Conservation (phyloP, 2,113 vertebrate genomes). For the Mastomys natalensis region DNA sequence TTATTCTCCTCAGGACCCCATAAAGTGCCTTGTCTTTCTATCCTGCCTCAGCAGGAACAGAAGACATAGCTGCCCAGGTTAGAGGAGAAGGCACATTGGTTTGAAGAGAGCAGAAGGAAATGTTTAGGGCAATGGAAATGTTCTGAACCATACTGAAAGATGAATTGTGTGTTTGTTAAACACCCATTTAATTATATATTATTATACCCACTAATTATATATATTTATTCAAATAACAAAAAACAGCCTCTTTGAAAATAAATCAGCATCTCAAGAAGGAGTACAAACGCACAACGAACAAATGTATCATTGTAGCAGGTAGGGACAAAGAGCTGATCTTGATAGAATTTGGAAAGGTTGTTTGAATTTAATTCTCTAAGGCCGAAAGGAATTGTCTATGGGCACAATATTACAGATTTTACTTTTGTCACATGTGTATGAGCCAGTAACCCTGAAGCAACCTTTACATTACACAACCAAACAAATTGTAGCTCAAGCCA, state of each 20-base stretch:
- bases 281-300: not conserved
- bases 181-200: not conserved
- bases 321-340: not conserved
- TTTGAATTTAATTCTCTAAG: not conserved
- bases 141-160: not conserved
- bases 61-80: not conserved
- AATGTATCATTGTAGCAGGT: not conserved
- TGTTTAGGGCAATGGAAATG: not conserved
- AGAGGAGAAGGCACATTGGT: too few relatives aligned
- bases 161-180: not conserved
- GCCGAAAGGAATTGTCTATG: not conserved
- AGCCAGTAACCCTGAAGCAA: not conserved
- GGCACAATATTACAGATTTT: not conserved
- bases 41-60: not conserved
- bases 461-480: not conserved
- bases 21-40: not conserved
- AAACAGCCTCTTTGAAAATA: not conserved
- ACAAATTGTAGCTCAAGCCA: not conserved
- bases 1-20: not conserved
- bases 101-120: not conserved
- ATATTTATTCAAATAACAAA: not conserved
- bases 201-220: not conserved
- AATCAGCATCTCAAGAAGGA: not conserved
- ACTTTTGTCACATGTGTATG: not conserved
- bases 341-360: not conserved